Evolutionary conservation across 2,113 vertebrate genomes (phyloP).

Genomic region (Periophthalmus modestus): DNA sequence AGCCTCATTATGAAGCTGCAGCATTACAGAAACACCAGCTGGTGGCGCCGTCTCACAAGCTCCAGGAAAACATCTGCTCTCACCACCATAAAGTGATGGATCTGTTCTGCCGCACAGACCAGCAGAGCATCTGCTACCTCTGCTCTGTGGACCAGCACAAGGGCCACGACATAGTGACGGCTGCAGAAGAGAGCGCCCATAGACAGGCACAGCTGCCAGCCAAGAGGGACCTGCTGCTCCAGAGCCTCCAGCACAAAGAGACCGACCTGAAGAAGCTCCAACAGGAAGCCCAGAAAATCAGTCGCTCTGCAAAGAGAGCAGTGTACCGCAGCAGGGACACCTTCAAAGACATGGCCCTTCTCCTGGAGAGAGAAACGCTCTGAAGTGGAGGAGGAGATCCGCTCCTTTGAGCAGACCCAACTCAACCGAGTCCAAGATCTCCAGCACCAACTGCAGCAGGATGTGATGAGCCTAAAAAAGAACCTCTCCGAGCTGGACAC

Average conservation of each 20-base stretch:
- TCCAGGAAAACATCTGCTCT: not conserved
- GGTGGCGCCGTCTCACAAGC: not conserved
- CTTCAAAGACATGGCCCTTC: no score
- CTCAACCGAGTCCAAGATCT: not conserved
- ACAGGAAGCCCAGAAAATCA: not conserved
- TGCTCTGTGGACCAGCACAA: not conserved
- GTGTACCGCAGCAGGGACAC: no score
- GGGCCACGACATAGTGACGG: not conserved
- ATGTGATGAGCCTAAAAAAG: not conserved
- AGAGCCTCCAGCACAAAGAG: no score
- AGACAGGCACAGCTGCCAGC: no score
- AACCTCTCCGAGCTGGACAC: not conserved
- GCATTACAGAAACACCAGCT: not conserved
- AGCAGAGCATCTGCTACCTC: no score
- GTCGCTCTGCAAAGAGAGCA: not conserved
- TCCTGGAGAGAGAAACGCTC: no score
- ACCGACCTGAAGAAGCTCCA: not conserved
- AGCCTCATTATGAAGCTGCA: not conserved
- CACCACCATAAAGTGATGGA: no score
- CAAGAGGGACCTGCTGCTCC: no score
- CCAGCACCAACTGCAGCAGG: not conserved
- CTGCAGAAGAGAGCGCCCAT: not conserved
- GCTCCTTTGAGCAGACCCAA: not conserved
- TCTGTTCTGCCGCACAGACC: no score
- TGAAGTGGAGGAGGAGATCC: not conserved